These are phyloP conservation scores for Sciurus vulgaris DNA, from an alignment of 2,797 vertebrate species.

Conservation along the genomic window DNA sequence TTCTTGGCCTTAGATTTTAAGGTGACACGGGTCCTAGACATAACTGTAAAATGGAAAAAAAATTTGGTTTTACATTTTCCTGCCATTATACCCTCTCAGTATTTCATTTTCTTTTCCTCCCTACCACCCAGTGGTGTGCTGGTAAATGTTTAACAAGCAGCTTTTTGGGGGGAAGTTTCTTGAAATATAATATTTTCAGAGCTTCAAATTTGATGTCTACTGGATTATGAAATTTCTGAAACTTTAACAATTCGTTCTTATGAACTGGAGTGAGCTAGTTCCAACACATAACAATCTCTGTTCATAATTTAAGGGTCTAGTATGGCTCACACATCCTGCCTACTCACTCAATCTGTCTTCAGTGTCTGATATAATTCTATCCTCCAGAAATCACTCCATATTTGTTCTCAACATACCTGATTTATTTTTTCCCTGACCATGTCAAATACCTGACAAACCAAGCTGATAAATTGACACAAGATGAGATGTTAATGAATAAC, in stretches of 20 bases:
- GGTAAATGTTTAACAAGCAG: conserved; percentile 28
- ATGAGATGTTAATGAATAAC: conserved; percentile 63
- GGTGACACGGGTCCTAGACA: not conserved
- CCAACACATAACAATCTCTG: not conserved
- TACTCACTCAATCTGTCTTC: not conserved
- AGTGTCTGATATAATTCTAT: not conserved
- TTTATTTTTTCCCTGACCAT: conserved; percentile 39
- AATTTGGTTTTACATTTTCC: conserved; percentile 19
- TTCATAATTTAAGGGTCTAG: conserved; percentile 10
- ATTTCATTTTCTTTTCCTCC: conserved; percentile 28
- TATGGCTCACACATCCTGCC: not conserved
- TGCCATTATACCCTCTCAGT: not conserved
- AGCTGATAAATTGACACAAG: conserved; percentile 54
- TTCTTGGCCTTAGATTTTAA: conserved; percentile 1
- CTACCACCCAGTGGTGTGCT: not conserved
- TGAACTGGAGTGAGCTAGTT: not conserved
- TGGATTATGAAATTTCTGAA: conserved; percentile 5
- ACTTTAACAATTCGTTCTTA: conserved; percentile 3
- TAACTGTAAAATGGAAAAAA: conserved; percentile 26
- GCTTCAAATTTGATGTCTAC: not conserved
- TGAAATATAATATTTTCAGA: not conserved
- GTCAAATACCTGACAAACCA: conserved; percentile 56
- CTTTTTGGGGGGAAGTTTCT: not conserved
- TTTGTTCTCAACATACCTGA: conserved; percentile 17
- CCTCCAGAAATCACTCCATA: not conserved